Evolutionary conservation across 2,888 invertebrate species (phyloP).

Genomic region (Hyles lineata): DNA sequence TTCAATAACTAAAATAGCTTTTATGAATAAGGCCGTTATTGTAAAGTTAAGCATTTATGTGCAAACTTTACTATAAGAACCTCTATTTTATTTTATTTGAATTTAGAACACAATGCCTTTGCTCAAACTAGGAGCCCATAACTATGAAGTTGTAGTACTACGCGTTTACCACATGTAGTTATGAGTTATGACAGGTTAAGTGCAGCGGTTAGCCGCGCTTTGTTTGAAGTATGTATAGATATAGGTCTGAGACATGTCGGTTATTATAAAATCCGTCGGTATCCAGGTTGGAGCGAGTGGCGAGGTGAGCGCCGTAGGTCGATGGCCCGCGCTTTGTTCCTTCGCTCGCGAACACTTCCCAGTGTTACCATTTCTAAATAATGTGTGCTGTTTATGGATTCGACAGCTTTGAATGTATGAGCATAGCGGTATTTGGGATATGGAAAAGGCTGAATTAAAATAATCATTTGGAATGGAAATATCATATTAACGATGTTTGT

Average conservation of each 20-base stretch:
- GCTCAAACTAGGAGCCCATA: background rate
- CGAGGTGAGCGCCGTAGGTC: slow-evolving; percentile 63
- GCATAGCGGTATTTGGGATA: background rate
- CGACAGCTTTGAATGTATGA: background rate
- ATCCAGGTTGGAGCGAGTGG: slow-evolving; percentile 27
- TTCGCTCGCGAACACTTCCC: slow-evolving; percentile 45
- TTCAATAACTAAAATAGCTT: no score
- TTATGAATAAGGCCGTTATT: no score
- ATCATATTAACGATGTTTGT: no score
- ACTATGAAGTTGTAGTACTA: background rate
- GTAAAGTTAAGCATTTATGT: no score
- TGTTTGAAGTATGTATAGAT: slow-evolving; percentile 5
- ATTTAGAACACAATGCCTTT: background rate
- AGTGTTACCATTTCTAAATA: slow-evolving; percentile 31
- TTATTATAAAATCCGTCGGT: slow-evolving; percentile 43
- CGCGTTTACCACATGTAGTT: background rate
- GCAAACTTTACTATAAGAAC: no score
- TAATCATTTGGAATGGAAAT: background rate
- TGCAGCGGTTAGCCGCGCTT: background rate
- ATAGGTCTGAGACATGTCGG: slow-evolving; percentile 42
- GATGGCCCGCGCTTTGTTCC: slow-evolving; percentile 76
- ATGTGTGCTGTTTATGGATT: slow-evolving; percentile 14
- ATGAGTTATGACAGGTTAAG: background rate
- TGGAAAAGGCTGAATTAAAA: background rate
- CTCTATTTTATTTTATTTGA: background rate